Evolutionary conservation across 2,797 vertebrate species (phyloP).

Genomic region (Paguma larvata): DNA sequence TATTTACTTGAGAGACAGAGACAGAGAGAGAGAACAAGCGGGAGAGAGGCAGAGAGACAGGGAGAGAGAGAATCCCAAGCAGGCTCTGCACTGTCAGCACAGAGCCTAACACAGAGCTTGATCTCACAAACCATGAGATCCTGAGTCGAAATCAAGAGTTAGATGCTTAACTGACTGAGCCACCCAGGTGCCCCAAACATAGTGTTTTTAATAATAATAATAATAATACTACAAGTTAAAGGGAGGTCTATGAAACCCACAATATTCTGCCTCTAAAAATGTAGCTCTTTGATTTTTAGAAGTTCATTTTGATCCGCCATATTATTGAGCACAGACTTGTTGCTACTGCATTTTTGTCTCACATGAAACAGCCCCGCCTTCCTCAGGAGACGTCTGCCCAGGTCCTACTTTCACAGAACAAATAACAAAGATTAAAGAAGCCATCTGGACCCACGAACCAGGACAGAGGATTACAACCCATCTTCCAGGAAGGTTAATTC

Average conservation of each 20-base stretch:
- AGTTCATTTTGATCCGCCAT: neutral
- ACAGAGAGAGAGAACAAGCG: no score
- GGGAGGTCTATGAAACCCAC: neutral
- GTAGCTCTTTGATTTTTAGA: neutral
- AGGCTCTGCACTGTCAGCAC: no score
- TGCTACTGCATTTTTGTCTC: neutral
- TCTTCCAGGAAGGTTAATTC: neutral
- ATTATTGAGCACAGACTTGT: neutral
- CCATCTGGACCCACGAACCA: neutral
- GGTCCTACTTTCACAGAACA: neutral
- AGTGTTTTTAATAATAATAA: neutral
- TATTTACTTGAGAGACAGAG: no score
- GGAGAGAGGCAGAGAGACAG: no score
- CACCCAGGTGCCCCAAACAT: no score
- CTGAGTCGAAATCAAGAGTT: no score
- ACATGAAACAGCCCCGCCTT: neutral
- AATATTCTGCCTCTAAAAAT: neutral
- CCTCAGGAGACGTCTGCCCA: neutral
- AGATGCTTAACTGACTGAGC: no score
- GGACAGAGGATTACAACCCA: neutral
- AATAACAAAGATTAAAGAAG: constrained; percentile 43
- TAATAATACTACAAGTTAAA: neutral
- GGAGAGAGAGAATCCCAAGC: no score
- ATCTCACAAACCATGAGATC: no score
- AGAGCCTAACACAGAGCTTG: no score